These are phyloP conservation scores for Anthopleura xanthogrammica DNA, from an alignment of 92 coral and sea anemone genomes.

Conservation along the genomic window DNA sequence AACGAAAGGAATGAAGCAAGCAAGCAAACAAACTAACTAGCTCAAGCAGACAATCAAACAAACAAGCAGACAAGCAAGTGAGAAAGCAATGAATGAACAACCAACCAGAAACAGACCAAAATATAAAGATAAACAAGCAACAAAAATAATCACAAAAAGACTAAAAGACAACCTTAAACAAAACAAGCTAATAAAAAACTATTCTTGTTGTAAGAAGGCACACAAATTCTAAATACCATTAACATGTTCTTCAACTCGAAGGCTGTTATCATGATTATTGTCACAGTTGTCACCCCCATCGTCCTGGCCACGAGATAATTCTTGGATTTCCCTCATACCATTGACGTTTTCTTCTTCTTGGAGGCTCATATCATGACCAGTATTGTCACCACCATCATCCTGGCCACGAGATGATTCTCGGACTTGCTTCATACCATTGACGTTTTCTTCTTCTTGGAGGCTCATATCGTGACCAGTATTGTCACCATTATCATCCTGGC, in stretches of 20 bases:
- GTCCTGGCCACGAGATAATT: not conserved
- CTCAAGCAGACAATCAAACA: too few species aligned
- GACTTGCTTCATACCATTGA: too few species aligned
- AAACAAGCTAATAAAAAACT: too few species aligned
- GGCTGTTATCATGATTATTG: not conserved
- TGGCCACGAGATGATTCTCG: not conserved
- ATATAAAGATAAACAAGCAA: not conserved
- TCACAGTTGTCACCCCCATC: not conserved
- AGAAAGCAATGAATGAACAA: not conserved
- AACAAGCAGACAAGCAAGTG: too few species aligned
- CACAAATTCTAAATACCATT: too few species aligned
- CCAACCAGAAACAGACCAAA: not conserved
- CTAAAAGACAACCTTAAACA: not conserved
- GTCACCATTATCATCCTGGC: not conserved
- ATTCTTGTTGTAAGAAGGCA: too few species aligned
- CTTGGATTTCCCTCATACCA: too few species aligned
- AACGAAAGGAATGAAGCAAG: too few species aligned
- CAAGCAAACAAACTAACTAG: too few species aligned
- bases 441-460: not conserved
- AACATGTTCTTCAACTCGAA: too few species aligned
- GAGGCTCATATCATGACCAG: not conserved
- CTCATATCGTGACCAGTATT: not conserved
- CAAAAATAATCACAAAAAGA: not conserved
- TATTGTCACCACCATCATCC: not conserved
- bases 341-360: not conserved